phyloP scores from a whole-genome alignment of 2,113 vertebrate genomes.

The Urocynchramus pylzowi region DNA sequence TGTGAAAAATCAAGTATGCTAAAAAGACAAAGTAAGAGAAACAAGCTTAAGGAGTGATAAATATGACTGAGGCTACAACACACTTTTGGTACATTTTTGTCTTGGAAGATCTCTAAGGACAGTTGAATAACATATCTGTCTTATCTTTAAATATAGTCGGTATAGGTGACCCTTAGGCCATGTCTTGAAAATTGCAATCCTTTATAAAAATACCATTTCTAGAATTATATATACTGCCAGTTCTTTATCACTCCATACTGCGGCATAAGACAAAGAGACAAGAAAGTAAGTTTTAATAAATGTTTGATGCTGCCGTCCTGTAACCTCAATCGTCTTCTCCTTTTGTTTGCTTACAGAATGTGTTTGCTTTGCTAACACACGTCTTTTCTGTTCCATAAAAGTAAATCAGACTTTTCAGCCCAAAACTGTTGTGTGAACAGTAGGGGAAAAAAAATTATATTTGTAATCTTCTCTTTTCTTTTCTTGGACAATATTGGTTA shows the following conservation, averaged over 20 bases:
- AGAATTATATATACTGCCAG: constrained; percentile 45
- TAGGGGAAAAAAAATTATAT: not conserved
- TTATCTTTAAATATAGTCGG: constrained; percentile 44
- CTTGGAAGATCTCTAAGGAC: not conserved
- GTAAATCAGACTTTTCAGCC: constrained; percentile 56
- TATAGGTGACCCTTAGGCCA: constrained; percentile 13
- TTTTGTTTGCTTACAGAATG: not conserved
- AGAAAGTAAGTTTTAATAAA: constrained; percentile 39
- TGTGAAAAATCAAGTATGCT: not conserved
- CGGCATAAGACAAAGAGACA: not conserved
- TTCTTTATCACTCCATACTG: not conserved
- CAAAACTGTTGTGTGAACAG: constrained; percentile 26
- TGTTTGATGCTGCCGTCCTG: not conserved
- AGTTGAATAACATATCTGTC: constrained; percentile 32
- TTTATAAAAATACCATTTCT: constrained; percentile 45
- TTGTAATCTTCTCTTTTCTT: constrained; percentile 14
- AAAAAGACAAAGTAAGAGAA: not conserved
- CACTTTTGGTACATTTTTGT: not conserved
- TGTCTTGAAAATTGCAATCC: constrained; percentile 41
- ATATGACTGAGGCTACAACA: not conserved
- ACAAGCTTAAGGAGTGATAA: not conserved
- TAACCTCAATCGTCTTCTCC: not conserved
- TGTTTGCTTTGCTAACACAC: constrained; percentile 32
- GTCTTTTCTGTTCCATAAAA: constrained; percentile 48
- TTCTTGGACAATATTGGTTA: constrained; percentile 3